Percentiles rank a stretch among this genome's conserved stretches.
Conservation (phyloP, 2,113 vertebrate genomes). For the Herpetotheres cachinnans region DNA sequence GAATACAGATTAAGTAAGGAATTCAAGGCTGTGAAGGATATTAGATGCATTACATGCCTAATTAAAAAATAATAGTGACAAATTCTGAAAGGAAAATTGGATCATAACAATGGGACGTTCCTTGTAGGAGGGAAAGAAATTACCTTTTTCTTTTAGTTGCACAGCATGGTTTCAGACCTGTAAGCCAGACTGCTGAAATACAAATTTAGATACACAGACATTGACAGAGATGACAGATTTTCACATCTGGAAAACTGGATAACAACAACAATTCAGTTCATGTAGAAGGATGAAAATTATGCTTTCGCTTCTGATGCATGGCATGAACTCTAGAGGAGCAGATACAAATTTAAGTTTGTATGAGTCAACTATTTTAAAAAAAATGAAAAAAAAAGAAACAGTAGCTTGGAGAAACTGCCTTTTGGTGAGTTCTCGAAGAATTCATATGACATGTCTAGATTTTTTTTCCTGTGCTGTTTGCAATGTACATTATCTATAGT, state of each 20-base stretch:
- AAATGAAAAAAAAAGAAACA: constrained; percentile 4
- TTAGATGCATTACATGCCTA: constrained; percentile 37
- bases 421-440: constrained; percentile 17
- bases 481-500: neutral
- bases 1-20: neutral
- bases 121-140: constrained; percentile 59
- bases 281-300: constrained; percentile 68
- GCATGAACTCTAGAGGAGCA: constrained; percentile 55
- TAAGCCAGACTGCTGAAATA: constrained; percentile 49
- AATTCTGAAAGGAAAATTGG: constrained; percentile 38
- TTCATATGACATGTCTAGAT: neutral
- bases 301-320: constrained; percentile 63
- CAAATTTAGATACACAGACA: constrained; percentile 39
- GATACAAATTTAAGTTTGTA: constrained; percentile 59
- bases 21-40: neutral
- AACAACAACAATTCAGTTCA: constrained; percentile 68
- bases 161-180: constrained; percentile 32
- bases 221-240: constrained; percentile 71
- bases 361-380: neutral
- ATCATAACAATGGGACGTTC: constrained; percentile 30
- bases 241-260: constrained; percentile 74
- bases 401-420: constrained; percentile 14
- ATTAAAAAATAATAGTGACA: constrained; percentile 60
- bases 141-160: constrained; percentile 56
- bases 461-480: neutral